A percentile compares a stretch with the other conserved stretches of the same genome.
Evolutionary conservation across 2,888 invertebrate species (phyloP).

Genomic region (Pegoplata infirma): DNA sequence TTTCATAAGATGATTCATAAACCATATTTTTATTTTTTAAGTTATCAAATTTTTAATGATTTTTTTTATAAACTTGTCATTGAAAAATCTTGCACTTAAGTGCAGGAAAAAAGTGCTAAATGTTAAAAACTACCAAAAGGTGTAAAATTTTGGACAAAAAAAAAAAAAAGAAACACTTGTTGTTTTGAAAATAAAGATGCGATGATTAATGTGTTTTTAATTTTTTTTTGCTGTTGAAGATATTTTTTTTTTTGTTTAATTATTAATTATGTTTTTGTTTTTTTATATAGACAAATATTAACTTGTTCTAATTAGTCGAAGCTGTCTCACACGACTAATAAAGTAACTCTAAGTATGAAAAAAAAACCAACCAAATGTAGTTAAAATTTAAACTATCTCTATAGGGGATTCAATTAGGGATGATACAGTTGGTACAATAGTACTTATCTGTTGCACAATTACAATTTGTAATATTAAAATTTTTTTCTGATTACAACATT

Average conservation of each 20-base stretch:
- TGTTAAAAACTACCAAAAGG: no score
- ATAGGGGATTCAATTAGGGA: no score
- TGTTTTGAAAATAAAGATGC: neutral
- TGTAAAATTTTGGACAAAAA: no score
- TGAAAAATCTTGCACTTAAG: no score
- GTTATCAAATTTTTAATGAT: neutral
- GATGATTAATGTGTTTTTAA: neutral
- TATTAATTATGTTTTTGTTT: neutral
- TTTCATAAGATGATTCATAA: constrained; percentile 72
- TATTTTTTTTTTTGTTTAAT: no score
- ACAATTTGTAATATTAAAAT: no score
- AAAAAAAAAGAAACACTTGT: neutral
- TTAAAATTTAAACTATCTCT: no score
- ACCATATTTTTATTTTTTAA: constrained; percentile 65
- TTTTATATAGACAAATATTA: neutral
- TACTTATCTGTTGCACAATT: no score
- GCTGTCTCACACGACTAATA: neutral
- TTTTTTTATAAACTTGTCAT: neutral
- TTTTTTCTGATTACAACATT: no score
- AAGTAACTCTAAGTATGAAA: neutral
- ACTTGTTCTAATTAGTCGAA: neutral
- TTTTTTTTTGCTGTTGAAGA: no score
- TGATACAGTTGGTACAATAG: no score
- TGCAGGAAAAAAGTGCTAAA: no score
- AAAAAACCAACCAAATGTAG: neutral